phyloP scores from a whole-genome alignment of 2,113 vertebrate genomes.

The Calypte anna region DNA sequence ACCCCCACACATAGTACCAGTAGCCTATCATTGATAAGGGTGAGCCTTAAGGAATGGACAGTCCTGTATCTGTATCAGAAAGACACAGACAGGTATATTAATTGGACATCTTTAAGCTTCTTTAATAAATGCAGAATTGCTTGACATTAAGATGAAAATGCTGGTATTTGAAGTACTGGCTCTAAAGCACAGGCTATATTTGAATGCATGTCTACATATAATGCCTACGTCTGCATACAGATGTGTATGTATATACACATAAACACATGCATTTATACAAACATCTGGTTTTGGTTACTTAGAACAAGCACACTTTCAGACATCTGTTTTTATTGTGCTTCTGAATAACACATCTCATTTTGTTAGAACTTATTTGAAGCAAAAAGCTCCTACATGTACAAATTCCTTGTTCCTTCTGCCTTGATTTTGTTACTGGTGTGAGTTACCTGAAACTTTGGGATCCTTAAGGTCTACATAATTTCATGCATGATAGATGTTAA shows the following conservation, averaged over 20 bases:
- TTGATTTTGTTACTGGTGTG: not conserved
- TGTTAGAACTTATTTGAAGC: not conserved
- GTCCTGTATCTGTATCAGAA: not conserved
- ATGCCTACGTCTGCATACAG: not conserved
- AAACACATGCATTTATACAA: not conserved
- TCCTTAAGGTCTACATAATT: not conserved
- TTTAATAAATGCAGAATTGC: not conserved
- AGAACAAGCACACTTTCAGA: not conserved
- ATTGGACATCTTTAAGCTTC: not conserved
- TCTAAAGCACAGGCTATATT: not conserved
- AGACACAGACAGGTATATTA: not conserved
- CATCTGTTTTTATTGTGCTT: not conserved
- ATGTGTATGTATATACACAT: accelerated
- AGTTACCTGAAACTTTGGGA: not conserved
- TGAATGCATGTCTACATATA: not conserved
- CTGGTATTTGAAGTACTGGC: not conserved
- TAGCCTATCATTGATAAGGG: not conserved
- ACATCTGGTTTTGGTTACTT: not conserved
- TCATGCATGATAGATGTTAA: not conserved
- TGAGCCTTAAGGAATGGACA: not conserved
- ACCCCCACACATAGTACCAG: too few species aligned
- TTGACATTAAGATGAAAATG: not conserved
- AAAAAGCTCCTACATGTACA: not conserved
- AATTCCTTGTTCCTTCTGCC: not conserved
- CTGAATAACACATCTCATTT: not conserved